Conservation (phyloP, 2,888 invertebrate genomes). For the Himalopsyche japonica region DNA sequence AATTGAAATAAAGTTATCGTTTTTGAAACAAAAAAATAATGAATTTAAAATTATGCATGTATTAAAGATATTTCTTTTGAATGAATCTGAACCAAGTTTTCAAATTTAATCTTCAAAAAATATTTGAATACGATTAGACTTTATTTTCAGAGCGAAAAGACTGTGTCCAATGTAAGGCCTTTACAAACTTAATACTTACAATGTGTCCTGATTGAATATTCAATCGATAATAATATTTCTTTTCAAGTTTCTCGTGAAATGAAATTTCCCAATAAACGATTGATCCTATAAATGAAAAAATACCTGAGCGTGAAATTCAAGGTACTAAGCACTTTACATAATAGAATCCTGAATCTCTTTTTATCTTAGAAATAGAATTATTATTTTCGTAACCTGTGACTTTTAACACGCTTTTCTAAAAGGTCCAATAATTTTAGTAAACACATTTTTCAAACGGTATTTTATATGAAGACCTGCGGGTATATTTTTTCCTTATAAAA, state of each 20-base stretch:
- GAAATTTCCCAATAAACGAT: background rate
- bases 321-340: background rate
- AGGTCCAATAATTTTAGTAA: background rate
- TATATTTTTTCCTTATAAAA: background rate
- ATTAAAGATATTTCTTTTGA: too few species aligned
- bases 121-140: too few species aligned
- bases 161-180: too few species aligned
- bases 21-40: too few species aligned
- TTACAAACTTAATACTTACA: too few species aligned
- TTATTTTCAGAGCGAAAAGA: too few species aligned
- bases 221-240: background rate
- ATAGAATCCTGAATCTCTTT: background rate
- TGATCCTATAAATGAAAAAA: background rate
- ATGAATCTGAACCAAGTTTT: too few species aligned
- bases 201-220: background rate
- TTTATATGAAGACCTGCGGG: background rate
- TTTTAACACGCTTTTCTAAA: background rate
- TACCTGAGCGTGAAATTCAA: background rate
- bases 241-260: background rate
- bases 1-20: too few species aligned
- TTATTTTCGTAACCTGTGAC: background rate
- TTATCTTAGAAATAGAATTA: background rate
- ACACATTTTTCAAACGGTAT: background rate
- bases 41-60: too few species aligned
- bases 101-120: too few species aligned